phyloP scores from a whole-genome alignment of 2,797 vertebrate species.

The Spea hammondii region DNA sequence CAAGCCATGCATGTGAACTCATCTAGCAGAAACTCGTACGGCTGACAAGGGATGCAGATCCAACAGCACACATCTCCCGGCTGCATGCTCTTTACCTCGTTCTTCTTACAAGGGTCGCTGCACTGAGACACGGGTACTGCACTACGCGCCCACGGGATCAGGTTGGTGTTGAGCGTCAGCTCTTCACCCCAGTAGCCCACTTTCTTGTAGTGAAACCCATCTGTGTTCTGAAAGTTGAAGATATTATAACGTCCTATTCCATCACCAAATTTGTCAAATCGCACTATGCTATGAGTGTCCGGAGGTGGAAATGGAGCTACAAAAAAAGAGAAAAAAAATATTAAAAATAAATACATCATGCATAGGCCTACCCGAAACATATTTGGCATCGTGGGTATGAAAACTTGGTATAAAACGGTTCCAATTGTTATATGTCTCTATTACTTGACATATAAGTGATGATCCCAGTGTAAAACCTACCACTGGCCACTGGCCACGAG shows the following conservation, averaged over 20 bases:
- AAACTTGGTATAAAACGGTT: too few relatives aligned
- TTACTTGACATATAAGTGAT: too few relatives aligned
- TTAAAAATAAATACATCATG: not conserved
- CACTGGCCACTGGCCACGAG: too few relatives aligned
- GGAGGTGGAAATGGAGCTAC: slow-evolving; percentile 88
- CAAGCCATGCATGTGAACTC: slow-evolving; percentile 95
- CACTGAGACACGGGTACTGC: slow-evolving; percentile 89
- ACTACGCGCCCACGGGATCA: slow-evolving; percentile 79
- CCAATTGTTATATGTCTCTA: too few relatives aligned
- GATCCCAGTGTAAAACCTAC: too few relatives aligned
- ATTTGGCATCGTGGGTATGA: too few relatives aligned
- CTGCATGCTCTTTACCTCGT: slow-evolving; percentile 96
- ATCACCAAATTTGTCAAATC: slow-evolving; percentile 87
- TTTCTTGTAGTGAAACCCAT: slow-evolving; percentile 83
- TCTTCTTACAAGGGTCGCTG: slow-evolving; percentile 93
- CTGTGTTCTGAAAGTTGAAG: slow-evolving; percentile 84
- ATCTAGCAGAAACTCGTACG: slow-evolving; percentile 88
- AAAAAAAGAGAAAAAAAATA: slow-evolving; percentile 25
- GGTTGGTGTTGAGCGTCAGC: slow-evolving; percentile 81
- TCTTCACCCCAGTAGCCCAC: slow-evolving; percentile 95
- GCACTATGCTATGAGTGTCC: slow-evolving; percentile 81
- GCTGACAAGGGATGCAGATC: slow-evolving; percentile 95
- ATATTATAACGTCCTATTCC: slow-evolving; percentile 97
- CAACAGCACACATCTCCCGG: slow-evolving; percentile 98
- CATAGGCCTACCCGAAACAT: too few relatives aligned